These are phyloP conservation scores for Ormyrus labotus DNA, from an alignment of 2,888 invertebrate species.

Conservation along the genomic window DNA sequence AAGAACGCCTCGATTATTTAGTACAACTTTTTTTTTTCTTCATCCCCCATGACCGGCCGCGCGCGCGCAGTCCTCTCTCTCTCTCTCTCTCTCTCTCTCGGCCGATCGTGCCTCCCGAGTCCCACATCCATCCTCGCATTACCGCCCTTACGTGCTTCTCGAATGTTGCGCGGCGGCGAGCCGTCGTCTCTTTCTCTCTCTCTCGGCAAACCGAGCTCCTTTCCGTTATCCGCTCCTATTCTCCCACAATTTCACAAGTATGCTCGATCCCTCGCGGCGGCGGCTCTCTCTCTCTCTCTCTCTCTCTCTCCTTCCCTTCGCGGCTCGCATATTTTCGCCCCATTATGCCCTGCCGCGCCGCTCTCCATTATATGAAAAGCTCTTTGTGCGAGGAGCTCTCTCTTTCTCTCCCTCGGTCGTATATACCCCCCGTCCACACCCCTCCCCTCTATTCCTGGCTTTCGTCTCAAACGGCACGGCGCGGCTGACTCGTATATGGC, in stretches of 20 bases:
- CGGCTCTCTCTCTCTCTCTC: conserved; percentile 14
- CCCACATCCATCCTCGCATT: not conserved
- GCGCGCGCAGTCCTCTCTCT: no score
- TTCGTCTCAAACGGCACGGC: no score
- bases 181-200: not conserved
- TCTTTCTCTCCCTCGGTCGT: not conserved
- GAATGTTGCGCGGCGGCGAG: not conserved
- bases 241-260: conserved; percentile 33
- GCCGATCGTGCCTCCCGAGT: not conserved
- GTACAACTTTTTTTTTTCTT: no score
- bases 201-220: not conserved
- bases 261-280: conserved; percentile 14
- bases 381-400: not conserved
- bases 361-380: not conserved
- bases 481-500: no score
- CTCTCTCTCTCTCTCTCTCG: no score
- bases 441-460: not conserved
- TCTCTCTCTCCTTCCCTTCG: not conserved
- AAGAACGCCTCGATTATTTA: no score
- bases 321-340: conserved; percentile 22
- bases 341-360: conserved; percentile 1
- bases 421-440: not conserved
- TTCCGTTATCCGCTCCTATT: conserved; percentile 30
- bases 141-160: not conserved
- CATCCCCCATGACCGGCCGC: no score